phyloP scores from a whole-genome alignment of 2,888 invertebrate species.

The Eupsilia transversa region DNA sequence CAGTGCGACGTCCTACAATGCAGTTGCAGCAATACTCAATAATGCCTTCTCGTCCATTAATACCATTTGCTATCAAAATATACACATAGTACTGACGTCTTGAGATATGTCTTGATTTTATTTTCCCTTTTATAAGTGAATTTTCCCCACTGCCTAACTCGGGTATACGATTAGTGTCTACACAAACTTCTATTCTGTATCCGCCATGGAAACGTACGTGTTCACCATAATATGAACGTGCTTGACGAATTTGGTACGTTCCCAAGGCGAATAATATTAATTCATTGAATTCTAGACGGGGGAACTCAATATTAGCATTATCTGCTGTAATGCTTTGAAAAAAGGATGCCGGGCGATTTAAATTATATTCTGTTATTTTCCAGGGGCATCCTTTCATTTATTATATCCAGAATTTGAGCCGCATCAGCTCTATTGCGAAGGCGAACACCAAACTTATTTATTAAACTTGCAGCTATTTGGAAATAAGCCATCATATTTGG shows the following conservation, averaged over 20 bases:
- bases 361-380: not conserved
- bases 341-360: not conserved
- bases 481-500: constrained; percentile 29
- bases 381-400: constrained; percentile 9
- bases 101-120: not conserved
- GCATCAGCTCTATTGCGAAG: constrained; percentile 25
- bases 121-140: not conserved
- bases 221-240: constrained; percentile 49
- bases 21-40: no score
- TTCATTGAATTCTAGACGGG: constrained; percentile 8
- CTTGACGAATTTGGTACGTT: constrained; percentile 46
- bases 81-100: no score
- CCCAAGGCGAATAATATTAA: constrained; percentile 40
- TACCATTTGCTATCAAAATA: no score
- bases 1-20: no score
- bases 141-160: not conserved
- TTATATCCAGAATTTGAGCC: not conserved
- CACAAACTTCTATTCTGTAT: constrained; percentile 3
- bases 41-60: no score
- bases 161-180: no score
- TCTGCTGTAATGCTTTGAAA: not conserved
- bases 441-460: constrained; percentile 37
- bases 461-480: constrained; percentile 26
- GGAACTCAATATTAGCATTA: constrained; percentile 10
- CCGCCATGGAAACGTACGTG: constrained; percentile 26